A percentile compares a stretch with the other conserved stretches of the same genome.
These are phyloP conservation scores for Dasysyrphus tricinctus DNA, from an alignment of 2,888 invertebrate genomes.

Conservation along the genomic window DNA sequence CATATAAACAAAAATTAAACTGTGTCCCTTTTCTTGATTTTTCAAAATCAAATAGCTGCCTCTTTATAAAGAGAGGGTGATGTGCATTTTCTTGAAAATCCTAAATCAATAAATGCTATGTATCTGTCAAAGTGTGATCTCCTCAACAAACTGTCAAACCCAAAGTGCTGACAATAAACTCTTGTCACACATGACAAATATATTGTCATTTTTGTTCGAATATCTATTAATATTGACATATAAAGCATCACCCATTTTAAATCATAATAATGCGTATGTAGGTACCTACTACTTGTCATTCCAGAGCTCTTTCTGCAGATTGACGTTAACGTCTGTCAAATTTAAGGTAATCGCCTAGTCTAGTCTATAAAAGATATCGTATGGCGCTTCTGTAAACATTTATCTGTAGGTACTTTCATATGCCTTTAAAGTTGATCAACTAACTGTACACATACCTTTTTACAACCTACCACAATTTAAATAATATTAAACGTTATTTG, in stretches of 20 bases:
- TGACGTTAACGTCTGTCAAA: constrained; percentile 43
- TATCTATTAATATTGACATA: constrained; percentile 44
- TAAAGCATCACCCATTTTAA: constrained; percentile 44
- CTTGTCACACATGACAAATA: constrained; percentile 31
- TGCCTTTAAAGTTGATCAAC: neutral
- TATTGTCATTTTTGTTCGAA: constrained; percentile 31
- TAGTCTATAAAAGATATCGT: constrained; percentile 21
- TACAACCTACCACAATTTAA: constrained; percentile 59
- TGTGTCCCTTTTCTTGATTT: neutral
- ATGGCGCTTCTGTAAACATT: constrained; percentile 37
- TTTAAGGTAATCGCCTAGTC: constrained; percentile 52
- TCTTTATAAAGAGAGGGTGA: neutral
- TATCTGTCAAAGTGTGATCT: constrained; percentile 18
- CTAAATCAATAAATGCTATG: constrained; percentile 2
- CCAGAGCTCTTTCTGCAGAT: neutral
- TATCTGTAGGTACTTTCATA: neutral
- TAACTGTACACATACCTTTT: neutral
- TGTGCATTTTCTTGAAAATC: constrained; percentile 12
- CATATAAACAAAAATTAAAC: neutral
- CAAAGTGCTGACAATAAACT: constrained; percentile 23
- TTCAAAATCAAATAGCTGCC: neutral
- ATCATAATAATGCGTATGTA: neutral
- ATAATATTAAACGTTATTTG: constrained; percentile 21
- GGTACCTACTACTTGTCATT: constrained; percentile 18
- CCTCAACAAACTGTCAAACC: constrained; percentile 22